A percentile compares a stretch with the other conserved stretches of the same genome.
Conservation (phyloP, 2,113 vertebrate genomes). For the Boulengeromyrus knoepffleri region DNA sequence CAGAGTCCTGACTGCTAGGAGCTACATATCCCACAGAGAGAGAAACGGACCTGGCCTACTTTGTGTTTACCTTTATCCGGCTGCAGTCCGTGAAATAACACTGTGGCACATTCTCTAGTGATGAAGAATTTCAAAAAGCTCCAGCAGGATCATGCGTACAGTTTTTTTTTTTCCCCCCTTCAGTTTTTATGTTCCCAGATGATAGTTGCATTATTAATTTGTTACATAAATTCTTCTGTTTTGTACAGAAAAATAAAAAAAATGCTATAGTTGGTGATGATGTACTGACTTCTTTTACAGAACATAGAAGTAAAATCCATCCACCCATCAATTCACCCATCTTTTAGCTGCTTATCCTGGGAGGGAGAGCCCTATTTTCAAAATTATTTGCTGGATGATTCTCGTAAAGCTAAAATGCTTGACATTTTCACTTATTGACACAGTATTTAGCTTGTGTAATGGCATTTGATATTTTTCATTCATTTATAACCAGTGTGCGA, state of each 20-base stretch:
- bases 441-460: not conserved
- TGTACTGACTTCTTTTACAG: not conserved
- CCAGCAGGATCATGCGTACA: not conserved
- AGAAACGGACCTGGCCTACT: not conserved
- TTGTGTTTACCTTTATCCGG: not conserved
- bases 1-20: not conserved
- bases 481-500: not conserved
- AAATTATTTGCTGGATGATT: not conserved
- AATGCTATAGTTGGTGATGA: slow-evolving; percentile 2
- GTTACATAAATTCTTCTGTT: slow-evolving; percentile 21
- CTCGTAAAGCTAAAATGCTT: not conserved
- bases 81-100: not conserved
- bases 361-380: not conserved
- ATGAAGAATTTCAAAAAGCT: not conserved
- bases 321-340: not conserved
- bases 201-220: slow-evolving; percentile 12
- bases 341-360: not conserved
- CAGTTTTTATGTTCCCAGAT: slow-evolving; percentile 9
- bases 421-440: not conserved
- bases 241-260: slow-evolving; percentile 41
- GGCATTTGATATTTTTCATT: not conserved
- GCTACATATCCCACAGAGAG: not conserved
- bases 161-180: not conserved
- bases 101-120: not conserved
- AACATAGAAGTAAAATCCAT: not conserved